Percentiles rank a stretch among this genome's conserved stretches.
Conservation (phyloP, 2,113 vertebrate species). For the Platichthys flesus region DNA sequence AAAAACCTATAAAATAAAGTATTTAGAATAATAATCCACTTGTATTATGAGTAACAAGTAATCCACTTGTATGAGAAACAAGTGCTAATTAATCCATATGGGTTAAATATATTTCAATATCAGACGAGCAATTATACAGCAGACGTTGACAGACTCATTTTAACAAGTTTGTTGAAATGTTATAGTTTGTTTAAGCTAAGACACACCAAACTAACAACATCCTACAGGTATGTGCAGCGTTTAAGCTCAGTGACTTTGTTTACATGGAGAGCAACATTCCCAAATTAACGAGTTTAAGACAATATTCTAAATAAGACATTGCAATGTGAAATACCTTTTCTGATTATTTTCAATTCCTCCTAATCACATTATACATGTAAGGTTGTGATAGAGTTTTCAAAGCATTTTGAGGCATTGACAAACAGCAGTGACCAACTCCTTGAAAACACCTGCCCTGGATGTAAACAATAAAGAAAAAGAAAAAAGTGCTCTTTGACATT, state of each 20-base stretch:
- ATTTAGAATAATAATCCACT: constrained; percentile 1
- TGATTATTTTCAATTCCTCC: too few relatives aligned
- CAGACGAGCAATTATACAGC: background rate
- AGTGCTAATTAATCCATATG: background rate
- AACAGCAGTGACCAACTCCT: too few relatives aligned
- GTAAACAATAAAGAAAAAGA: too few relatives aligned
- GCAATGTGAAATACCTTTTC: too few relatives aligned
- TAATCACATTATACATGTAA: too few relatives aligned
- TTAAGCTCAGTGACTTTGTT: background rate
- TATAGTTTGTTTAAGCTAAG: background rate
- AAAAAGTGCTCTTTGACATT: too few relatives aligned
- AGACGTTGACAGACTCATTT: background rate
- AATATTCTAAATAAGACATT: too few relatives aligned
- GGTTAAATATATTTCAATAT: background rate
- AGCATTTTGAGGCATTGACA: too few relatives aligned
- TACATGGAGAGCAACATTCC: too few relatives aligned
- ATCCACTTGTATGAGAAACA: background rate
- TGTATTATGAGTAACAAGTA: constrained; percentile 2
- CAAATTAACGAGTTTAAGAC: too few relatives aligned
- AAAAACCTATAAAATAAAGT: background rate
- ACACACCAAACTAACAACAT: background rate
- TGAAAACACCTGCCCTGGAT: too few relatives aligned
- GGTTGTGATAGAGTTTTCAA: too few relatives aligned
- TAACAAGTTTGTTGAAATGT: background rate
- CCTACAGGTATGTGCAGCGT: background rate